These are phyloP conservation scores for Nettapus auritus DNA, from an alignment of 2,113 vertebrate species.

Conservation along the genomic window DNA sequence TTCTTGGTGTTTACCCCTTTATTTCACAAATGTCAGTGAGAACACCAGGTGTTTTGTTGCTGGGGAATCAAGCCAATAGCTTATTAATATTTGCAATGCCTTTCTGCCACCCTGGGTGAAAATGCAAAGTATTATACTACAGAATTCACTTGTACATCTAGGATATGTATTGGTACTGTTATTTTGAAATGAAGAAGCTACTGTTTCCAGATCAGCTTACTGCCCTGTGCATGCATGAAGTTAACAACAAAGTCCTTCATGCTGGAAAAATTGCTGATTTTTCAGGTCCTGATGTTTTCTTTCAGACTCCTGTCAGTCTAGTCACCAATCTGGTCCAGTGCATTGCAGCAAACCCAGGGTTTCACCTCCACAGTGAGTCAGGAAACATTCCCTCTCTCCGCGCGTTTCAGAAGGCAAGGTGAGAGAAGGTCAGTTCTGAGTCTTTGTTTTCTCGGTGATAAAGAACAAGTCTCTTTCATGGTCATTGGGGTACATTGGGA, in stretches of 20 bases:
- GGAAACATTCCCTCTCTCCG: neutral
- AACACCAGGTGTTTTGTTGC: neutral
- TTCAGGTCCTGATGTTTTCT: conserved; percentile 17
- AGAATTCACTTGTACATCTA: neutral
- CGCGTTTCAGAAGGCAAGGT: neutral
- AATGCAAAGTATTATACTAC: neutral
- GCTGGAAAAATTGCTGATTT: neutral
- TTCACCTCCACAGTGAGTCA: neutral
- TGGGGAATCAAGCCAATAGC: neutral
- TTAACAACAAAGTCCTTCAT: neutral
- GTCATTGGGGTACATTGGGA: neutral
- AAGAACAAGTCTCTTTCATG: neutral
- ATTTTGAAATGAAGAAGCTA: neutral
- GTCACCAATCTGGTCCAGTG: neutral
- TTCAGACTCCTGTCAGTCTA: neutral
- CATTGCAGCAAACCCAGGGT: neutral
- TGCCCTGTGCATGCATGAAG: neutral
- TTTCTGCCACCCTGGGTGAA: neutral
- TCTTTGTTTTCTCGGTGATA: neutral
- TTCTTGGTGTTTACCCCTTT: neutral
- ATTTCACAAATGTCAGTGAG: neutral
- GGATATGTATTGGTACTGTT: neutral
- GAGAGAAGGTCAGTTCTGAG: neutral
- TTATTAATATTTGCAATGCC: neutral
- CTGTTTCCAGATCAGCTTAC: neutral